Evolutionary conservation across 2,797 vertebrate species (phyloP).

Genomic region (Tapirus indicus): DNA sequence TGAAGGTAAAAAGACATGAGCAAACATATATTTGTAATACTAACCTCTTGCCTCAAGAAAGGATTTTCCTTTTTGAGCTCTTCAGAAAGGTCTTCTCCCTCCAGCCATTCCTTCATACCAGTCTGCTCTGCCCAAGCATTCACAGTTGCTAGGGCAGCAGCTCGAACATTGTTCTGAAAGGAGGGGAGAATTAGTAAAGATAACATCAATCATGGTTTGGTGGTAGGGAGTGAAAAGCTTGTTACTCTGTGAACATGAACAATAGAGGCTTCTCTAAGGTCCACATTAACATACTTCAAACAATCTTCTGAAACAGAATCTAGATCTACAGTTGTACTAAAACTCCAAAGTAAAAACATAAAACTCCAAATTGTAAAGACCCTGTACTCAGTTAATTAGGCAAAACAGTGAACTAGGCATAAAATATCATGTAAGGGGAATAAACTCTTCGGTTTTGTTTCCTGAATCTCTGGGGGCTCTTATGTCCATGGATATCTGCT

Average conservation of each 20-base stretch:
- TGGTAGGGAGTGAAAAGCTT: background rate
- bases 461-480: background rate
- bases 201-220: background rate
- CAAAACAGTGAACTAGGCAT: background rate
- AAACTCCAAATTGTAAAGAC: slow-evolving; percentile 29
- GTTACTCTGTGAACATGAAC: background rate
- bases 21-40: slow-evolving; percentile 44
- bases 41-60: slow-evolving; percentile 97
- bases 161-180: slow-evolving; percentile 93
- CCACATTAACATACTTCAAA: background rate
- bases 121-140: slow-evolving; percentile 98
- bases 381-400: slow-evolving; percentile 14
- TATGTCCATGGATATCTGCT: background rate
- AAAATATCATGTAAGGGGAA: slow-evolving; percentile 33
- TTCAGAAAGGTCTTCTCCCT: slow-evolving; percentile 97
- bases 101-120: slow-evolving; percentile 99
- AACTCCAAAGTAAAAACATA: slow-evolving; percentile 61
- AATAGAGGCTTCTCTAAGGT: slow-evolving; percentile 8
- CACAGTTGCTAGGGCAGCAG: slow-evolving; percentile 94
- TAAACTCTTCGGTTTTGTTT: slow-evolving; percentile 14
- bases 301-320: slow-evolving; percentile 26
- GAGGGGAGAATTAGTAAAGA: slow-evolving; percentile 76
- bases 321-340: background rate
- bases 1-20: slow-evolving; percentile 21
- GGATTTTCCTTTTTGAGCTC: slow-evolving; percentile 98